Evolutionary conservation across 2,797 vertebrate genomes (phyloP).

Genomic region (Lacerta viridis): DNA sequence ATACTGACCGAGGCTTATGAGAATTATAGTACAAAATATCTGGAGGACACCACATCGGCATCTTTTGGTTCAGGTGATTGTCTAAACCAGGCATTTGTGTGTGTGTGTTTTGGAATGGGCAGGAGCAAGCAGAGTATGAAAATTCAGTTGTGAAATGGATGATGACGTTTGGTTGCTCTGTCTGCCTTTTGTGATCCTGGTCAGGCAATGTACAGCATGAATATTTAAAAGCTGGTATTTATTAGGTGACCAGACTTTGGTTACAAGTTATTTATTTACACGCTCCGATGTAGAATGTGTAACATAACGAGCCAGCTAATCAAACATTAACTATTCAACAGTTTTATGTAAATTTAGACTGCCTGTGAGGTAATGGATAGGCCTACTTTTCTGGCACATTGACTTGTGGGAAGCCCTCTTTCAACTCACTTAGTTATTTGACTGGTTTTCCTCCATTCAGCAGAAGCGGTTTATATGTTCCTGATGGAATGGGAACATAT

Average conservation of each 20-base stretch:
- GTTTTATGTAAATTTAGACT: slow-evolving; percentile 31
- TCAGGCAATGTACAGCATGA: slow-evolving; percentile 12
- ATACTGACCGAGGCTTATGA: too few species aligned
- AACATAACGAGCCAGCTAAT: slow-evolving; percentile 10
- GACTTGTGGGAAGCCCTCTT: slow-evolving; percentile 7
- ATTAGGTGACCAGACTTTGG: slow-evolving; percentile 31
- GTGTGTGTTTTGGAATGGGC: too few species aligned
- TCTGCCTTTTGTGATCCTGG: not conserved
- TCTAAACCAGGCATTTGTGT: too few species aligned
- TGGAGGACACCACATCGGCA: too few species aligned
- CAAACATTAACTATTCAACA: slow-evolving; percentile 38
- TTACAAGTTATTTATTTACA: slow-evolving; percentile 12
- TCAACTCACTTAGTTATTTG: not conserved
- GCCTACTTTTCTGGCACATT: not conserved
- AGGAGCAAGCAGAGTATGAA: not conserved
- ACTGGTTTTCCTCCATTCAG: not conserved
- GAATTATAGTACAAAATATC: too few species aligned
- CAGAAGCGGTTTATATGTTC: not conserved
- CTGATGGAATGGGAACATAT: not conserved
- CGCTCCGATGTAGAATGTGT: slow-evolving; percentile 3
- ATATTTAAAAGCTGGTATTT: slow-evolving; percentile 35
- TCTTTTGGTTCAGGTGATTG: too few species aligned
- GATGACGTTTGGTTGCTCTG: too few species aligned
- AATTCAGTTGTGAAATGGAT: not conserved
- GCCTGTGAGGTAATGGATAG: slow-evolving; percentile 9